Evolutionary conservation across 1,140 invertebrate genomes (phyloP).

Genomic region (Glossosoma conforme): DNA sequence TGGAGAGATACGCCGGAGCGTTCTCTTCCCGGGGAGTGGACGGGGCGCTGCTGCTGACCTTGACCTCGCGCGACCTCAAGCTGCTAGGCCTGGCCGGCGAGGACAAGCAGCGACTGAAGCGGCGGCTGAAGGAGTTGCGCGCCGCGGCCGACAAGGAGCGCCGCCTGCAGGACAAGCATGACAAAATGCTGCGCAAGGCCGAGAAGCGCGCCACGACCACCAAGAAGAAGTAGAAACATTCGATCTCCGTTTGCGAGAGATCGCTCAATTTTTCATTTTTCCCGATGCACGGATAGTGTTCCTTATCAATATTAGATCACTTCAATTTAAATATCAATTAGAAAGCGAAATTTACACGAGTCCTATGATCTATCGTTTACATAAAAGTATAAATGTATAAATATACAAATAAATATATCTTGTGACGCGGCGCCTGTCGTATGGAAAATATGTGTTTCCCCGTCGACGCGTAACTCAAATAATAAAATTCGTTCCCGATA

Average conservation of each 20-base stretch:
- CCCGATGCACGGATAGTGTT: slow-evolving; percentile 33
- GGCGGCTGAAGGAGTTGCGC: slow-evolving; percentile 83
- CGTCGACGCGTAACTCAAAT: too few species aligned
- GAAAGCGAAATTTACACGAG: slow-evolving; percentile 17
- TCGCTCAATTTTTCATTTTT: slow-evolving; percentile 31
- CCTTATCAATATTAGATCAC: slow-evolving; percentile 32
- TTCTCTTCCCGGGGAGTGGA: slow-evolving; percentile 82
- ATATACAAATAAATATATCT: too few species aligned
- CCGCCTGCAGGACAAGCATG: slow-evolving; percentile 65
- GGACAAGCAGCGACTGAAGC: slow-evolving; percentile 78
- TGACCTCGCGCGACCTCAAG: slow-evolving; percentile 87
- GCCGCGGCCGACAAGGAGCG: slow-evolving; percentile 74
- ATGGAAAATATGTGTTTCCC: too few species aligned
- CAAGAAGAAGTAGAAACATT: slow-evolving; percentile 54
- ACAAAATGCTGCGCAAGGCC: slow-evolving; percentile 78
- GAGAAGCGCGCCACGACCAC: slow-evolving; percentile 56
- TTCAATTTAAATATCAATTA: slow-evolving; percentile 30
- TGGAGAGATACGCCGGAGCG: slow-evolving; percentile 78
- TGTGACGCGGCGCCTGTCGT: too few species aligned
- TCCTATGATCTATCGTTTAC: too few species aligned
- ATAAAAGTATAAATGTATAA: too few species aligned
- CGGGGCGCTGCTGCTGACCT: slow-evolving; percentile 71
- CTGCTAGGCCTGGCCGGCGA: slow-evolving; percentile 72
- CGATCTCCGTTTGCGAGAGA: slow-evolving; percentile 29
- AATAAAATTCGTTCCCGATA: too few species aligned